Evolutionary conservation across 2,888 invertebrate species (phyloP).

Genomic region (Epistrophe eligans): DNA sequence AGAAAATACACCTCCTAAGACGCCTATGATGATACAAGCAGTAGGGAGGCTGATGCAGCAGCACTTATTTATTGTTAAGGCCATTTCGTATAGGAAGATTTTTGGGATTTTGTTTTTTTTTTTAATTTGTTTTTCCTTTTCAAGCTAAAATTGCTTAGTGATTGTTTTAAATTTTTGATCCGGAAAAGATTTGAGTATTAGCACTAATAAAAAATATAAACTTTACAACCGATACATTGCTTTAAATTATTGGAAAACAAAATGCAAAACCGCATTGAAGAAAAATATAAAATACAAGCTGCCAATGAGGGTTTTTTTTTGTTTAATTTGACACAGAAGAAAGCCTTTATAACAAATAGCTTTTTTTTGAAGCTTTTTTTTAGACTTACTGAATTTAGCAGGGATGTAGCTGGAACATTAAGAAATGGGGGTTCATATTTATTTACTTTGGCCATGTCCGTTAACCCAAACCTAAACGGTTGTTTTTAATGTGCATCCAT

Average conservation of each 20-base stretch:
- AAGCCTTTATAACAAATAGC: not conserved
- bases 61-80: constrained; percentile 36
- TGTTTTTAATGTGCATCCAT: too few species aligned
- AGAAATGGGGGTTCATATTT: not conserved
- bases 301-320: constrained; percentile 2
- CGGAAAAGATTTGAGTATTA: not conserved
- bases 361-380: not conserved
- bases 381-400: not conserved
- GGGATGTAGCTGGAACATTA: not conserved
- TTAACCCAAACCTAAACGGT: too few species aligned
- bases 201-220: constrained; percentile 7
- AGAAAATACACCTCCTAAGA: constrained; percentile 20
- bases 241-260: constrained; percentile 9
- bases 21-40: constrained; percentile 23
- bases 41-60: constrained; percentile 29
- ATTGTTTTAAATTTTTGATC: not conserved
- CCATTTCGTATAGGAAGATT: constrained; percentile 29
- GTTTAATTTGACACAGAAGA: not conserved
- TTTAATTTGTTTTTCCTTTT: not conserved
- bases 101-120: constrained; percentile 9
- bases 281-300: constrained; percentile 15
- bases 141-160: not conserved
- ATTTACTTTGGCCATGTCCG: too few species aligned
- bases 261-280: constrained; percentile 20
- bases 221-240: constrained; percentile 26